Base-by-base conservation (phyloP, 30 jellyfish, hydroid and myxozoan genomes). In the Hydractinia symbiolongicarpus region DNA sequence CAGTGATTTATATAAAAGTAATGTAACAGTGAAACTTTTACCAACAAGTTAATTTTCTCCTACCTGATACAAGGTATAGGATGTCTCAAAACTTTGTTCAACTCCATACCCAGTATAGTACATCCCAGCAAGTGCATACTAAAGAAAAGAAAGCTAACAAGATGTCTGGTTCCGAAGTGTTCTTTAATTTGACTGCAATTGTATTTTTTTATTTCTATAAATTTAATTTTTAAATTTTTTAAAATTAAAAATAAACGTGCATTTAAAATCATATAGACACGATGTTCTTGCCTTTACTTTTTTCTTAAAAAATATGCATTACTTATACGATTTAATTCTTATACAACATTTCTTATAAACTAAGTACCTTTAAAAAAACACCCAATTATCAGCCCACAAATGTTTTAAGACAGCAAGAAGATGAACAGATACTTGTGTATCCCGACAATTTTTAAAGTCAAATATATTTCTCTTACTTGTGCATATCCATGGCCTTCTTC, bases 101-200 rank as follows among this genome's bases (percentile, higher is more conserved):
- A 90, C 95, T 3, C 97, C 97, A 55, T 56, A 21, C 11, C 97
- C 97, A 61, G 95, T 70, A 61, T 90, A 84, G 72, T 90, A 85
- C 97, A 90, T 79, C 8, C 93, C 97, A 90, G 95, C 97, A 61
- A 90, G 78, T 5, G 97, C 84, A 82, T 84, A 90, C 97, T 90
- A 67, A 50, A 70, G 57, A 49, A 62, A 62, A 14, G 58, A 50
- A 15, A 16, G 0, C 21, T 73, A n/a, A 20, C n/a, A 67, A 49
- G 51, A 52, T 0, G 30, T 73, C 82, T 11, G 50, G 44, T 16
- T 20, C 11, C 53, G 4, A 17, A 9, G n/a, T 15, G 75, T 9
- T 20, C 11, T 50, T 6, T 30, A 40, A 51, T 8, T 51, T 64
- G 17, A 17, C 79, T 20, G 15, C 69, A 58, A 58, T 11, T 11